Evolutionary conservation across 2,888 invertebrate genomes (phyloP).

Genomic region (Dicranocentrus wangi): DNA sequence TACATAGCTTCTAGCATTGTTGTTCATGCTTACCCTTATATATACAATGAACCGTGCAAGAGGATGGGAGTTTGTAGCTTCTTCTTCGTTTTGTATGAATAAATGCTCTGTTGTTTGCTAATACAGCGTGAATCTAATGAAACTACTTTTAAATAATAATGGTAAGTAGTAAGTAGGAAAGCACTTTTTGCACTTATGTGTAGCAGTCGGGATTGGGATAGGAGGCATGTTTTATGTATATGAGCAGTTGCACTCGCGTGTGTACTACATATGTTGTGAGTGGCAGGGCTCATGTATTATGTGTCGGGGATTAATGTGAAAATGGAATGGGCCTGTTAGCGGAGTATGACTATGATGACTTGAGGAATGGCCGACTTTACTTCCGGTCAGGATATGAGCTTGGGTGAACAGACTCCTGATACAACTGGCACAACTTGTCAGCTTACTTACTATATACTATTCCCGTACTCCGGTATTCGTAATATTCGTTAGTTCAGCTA

Average conservation of each 20-base stretch:
- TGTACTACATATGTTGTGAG: no score
- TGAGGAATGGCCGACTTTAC: slow-evolving; percentile 61
- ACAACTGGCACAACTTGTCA: not conserved
- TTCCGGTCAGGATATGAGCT: slow-evolving; percentile 70
- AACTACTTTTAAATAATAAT: not conserved
- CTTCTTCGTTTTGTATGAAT: slow-evolving; percentile 4
- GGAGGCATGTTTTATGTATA: no score
- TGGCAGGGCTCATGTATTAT: no score
- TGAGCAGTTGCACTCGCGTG: no score
- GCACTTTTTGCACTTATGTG: no score
- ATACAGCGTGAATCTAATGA: slow-evolving; percentile 2
- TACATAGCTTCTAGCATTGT: no score
- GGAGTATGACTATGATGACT: slow-evolving; percentile 56
- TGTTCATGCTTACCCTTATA: not conserved
- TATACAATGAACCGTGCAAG: not conserved
- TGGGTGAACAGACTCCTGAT: slow-evolving; percentile 60
- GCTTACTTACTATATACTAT: not conserved
- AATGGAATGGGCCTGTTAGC: slow-evolving; percentile 22
- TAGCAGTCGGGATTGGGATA: no score
- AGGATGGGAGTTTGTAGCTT: not conserved
- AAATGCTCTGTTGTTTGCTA: not conserved
- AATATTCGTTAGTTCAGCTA: no score
- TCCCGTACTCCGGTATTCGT: no score
- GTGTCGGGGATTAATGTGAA: slow-evolving; percentile 37
- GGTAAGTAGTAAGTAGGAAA: not conserved